phyloP scores from a whole-genome alignment of 2,113 vertebrate genomes.

The Python bivittatus region DNA sequence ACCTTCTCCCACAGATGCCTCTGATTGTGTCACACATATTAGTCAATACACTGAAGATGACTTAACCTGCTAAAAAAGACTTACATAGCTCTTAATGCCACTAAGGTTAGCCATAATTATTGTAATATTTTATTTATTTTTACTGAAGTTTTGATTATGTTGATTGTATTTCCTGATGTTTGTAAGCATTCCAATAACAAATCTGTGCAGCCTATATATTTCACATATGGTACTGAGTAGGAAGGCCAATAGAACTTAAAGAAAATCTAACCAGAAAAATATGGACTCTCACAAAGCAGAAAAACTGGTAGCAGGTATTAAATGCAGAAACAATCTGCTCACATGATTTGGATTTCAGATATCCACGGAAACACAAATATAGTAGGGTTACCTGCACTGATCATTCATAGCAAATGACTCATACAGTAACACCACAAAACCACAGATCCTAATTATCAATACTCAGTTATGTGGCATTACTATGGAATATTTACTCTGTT shows the following conservation, averaged over 20 bases:
- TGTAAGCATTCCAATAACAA: background rate
- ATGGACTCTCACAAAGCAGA: background rate
- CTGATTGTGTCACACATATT: background rate
- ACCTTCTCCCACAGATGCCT: background rate
- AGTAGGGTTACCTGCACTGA: accelerated
- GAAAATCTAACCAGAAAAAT: accelerated
- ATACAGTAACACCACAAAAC: background rate
- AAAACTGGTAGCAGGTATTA: accelerated
- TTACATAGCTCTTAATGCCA: background rate
- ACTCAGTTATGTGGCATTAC: background rate
- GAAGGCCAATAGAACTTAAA: background rate
- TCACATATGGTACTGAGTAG: background rate
- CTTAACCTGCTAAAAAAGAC: background rate
- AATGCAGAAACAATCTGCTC: accelerated
- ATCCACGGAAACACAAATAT: accelerated
- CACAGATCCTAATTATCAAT: background rate
- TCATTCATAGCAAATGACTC: background rate
- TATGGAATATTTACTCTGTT: background rate
- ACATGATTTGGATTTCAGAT: accelerated
- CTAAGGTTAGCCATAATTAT: background rate
- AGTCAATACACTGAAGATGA: background rate
- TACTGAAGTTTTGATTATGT: background rate
- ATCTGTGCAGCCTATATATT: too few relatives aligned
- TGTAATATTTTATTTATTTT: background rate
- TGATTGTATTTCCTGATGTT: background rate